Evolutionary conservation across 2,113 vertebrate genomes (phyloP), one percentile per base, ranked within the genome.

Genomic region (Pardalotus punctatus): DNA sequence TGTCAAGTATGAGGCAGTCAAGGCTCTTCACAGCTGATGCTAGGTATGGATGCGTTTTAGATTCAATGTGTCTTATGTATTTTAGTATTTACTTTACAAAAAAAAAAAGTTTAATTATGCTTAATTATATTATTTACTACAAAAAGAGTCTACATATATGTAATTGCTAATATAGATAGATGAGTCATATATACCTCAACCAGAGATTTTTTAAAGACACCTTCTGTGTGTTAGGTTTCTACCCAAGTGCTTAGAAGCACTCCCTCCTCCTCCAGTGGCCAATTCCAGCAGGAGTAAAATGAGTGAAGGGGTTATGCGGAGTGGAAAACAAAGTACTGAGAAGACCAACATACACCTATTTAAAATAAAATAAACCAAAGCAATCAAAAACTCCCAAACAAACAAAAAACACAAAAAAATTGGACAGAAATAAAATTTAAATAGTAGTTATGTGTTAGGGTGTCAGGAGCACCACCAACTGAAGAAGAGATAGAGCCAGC

Each of bases 31-130:
- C 7, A 62, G 11, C 5, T 64, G 17, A 43, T 35, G 4, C 29
- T 40, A 17, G 10, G n/a, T 64, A 67, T 24, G 3, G 11, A 14
- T 21, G 21, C 1, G 31, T 70, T 57, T 69, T 27, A n/a, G 9
- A 54, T 24, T 62, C 2, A 22, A 16, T 8, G 4, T 6, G 0
- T 56, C 10, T 62, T 40, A 56, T 0, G 0, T 42, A 57, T 28
- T 89, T 91, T 58, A 81, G 10, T 29, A 42, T 53, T 61, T 78
- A 43, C 1, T 9, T 65, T 33, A 50, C 31, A 86, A 89, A 76
- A 38, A 15, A 9, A 14, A 48, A 67, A 24, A 6, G 3, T 22
- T 65, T 69, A 19, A 50, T 60, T 73, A 20, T 29, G 1, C 33
- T 58, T 48, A 19, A 50, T 73, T 85, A 13, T 85, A 12, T 47